Base-by-base conservation (phyloP, 2,113 vertebrate genomes). In the Mirza zaza region DNA sequence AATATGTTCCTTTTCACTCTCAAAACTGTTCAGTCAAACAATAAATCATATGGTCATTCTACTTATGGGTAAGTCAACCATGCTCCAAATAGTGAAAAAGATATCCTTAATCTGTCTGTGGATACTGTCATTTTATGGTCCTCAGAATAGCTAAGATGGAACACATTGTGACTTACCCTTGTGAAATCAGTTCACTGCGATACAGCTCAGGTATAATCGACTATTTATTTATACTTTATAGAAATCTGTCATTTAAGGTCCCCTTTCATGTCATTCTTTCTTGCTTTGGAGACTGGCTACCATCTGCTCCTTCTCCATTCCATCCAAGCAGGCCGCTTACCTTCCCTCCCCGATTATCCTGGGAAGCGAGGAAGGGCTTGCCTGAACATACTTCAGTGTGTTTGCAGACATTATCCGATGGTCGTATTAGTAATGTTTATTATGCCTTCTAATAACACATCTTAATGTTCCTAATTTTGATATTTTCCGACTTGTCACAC, bases 361-460 rank as follows among this genome's bases (percentile, higher is more conserved):
- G 12, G 65, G 20, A 32, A 12, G 18, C 15, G 1, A 3, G 25
- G 21, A 4, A 39, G 8, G 12, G 10, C 36, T 4, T 32, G 18
- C 17, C 5, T 34, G 3, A n/a, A 15, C 76, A 15, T 3, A 11
- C 25, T 65, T 55, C 29, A 20, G 25, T 27, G 12, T 13, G 8
- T 21, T 25, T 3, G 29, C 20, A 20, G 18, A 61, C 59, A 5
- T 17, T 5, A 1, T 55, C 59, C 1, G 12, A 9, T 1, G 34
- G 8, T 10, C 25, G 1, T 8, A 1, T 14, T 3, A 29, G 27
- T 1, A 3, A 1, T 11, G 27, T 15, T 18, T 20, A 1, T 18
- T 20, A 1, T 2, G 10, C 7, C 0, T n/a, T 5, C 25, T 48
- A 65, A 20, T 15, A 71, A 11, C 15, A 8, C 6, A 32, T 21